These are phyloP conservation scores for Notamacropus eugenii DNA, from an alignment of 2,797 vertebrate genomes.

Conservation along the genomic window DNA sequence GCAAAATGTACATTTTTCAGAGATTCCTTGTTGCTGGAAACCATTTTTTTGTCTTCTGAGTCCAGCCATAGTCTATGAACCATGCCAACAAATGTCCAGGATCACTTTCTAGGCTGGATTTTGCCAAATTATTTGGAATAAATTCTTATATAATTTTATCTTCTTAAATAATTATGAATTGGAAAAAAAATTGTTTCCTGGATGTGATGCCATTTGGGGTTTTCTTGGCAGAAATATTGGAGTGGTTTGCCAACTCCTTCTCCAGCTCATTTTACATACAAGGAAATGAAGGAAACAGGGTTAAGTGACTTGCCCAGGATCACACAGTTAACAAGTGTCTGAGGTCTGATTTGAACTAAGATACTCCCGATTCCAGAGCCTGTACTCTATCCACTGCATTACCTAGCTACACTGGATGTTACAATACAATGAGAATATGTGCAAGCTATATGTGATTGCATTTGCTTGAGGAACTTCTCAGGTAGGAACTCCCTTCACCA, in stretches of 20 bases:
- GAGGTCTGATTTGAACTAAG: background rate
- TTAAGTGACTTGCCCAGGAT: background rate
- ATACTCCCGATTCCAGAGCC: background rate
- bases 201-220: background rate
- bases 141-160: conserved; percentile 33
- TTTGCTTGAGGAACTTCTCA: background rate
- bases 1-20: background rate
- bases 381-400: too few species aligned
- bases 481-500: background rate
- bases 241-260: background rate
- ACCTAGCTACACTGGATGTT: background rate
- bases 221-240: background rate
- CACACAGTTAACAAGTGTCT: background rate
- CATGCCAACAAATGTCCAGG: background rate
- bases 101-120: background rate
- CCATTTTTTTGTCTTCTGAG: background rate
- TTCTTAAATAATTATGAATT: conserved; percentile 25
- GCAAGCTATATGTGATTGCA: background rate
- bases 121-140: conserved; percentile 37
- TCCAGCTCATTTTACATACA: background rate
- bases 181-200: background rate
- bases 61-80: background rate
- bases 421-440: background rate
- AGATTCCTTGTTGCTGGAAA: background rate
- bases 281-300: background rate